Evolutionary conservation across 2,888 invertebrate genomes (phyloP).

Genomic region (Tipula lateralis): DNA sequence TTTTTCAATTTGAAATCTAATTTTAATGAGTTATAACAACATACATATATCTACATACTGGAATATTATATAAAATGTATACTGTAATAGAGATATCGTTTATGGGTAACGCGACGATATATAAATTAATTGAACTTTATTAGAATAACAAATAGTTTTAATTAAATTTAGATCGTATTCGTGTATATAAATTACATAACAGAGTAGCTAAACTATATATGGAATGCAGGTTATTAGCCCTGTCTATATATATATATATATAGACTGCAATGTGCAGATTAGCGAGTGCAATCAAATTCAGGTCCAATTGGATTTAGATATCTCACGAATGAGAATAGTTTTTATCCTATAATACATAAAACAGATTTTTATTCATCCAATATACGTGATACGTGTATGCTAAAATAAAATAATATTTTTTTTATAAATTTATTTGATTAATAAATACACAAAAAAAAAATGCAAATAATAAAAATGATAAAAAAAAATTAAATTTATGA

Average conservation of each 20-base stretch:
- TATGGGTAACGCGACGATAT: conserved; percentile 6
- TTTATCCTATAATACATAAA: background rate
- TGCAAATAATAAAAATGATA: background rate
- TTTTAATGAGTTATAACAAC: background rate
- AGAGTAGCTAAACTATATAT: background rate
- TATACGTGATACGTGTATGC: background rate
- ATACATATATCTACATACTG: background rate
- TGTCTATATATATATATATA: too few species aligned
- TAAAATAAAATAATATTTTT: conserved; percentile 1
- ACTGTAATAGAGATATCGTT: conserved; percentile 9
- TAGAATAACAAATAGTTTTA: background rate
- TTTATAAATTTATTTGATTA: background rate
- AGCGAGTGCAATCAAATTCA: background rate
- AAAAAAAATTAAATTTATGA: background rate
- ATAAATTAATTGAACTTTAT: background rate
- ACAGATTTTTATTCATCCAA: background rate
- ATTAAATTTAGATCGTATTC: background rate
- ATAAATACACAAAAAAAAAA: background rate
- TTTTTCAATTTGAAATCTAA: background rate
- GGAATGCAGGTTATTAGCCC: too few species aligned
- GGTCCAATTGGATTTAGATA: too few species aligned
- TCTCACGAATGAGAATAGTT: too few species aligned
- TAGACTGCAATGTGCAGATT: background rate
- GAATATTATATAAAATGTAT: background rate
- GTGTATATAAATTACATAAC: background rate